Conservation (phyloP, 2,888 invertebrate genomes). For the Drosophila siamana region DNA sequence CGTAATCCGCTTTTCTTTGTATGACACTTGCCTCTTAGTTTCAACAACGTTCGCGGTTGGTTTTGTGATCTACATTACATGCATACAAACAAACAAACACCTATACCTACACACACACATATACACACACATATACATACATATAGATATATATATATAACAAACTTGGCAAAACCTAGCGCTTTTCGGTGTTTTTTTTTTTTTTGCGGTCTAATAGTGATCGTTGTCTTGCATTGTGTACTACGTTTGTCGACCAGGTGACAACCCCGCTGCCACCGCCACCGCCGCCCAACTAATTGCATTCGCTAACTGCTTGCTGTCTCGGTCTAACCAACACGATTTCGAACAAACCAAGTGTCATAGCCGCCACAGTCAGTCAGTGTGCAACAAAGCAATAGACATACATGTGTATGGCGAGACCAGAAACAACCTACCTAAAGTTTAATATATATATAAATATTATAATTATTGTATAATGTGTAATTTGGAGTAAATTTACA, state of each 20-base stretch:
- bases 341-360: slow-evolving; percentile 48
- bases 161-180: slow-evolving; percentile 45
- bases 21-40: slow-evolving; percentile 42
- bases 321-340: slow-evolving; percentile 27
- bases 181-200: slow-evolving; percentile 50
- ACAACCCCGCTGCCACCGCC: slow-evolving; percentile 29
- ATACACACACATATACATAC: slow-evolving; percentile 10
- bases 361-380: slow-evolving; percentile 24
- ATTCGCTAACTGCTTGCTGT: slow-evolving; percentile 19
- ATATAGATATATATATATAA: slow-evolving; percentile 26
- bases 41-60: slow-evolving; percentile 52
- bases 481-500: slow-evolving; percentile 72
- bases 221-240: slow-evolving; percentile 31
- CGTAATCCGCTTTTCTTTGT: slow-evolving; percentile 72
- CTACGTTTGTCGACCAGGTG: slow-evolving; percentile 44
- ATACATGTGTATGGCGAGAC: slow-evolving; percentile 17
- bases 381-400: slow-evolving; percentile 49
- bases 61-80: slow-evolving; percentile 55
- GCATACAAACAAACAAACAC: slow-evolving; percentile 12
- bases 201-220: slow-evolving; percentile 15
- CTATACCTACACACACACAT: slow-evolving; percentile 13
- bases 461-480: slow-evolving; percentile 48
- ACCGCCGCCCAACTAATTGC: neutral
- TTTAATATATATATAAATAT: slow-evolving; percentile 50
- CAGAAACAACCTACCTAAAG: slow-evolving; percentile 71